Conservation (phyloP, 2,797 vertebrate species). For the Oreonectes daqikongensis region DNA sequence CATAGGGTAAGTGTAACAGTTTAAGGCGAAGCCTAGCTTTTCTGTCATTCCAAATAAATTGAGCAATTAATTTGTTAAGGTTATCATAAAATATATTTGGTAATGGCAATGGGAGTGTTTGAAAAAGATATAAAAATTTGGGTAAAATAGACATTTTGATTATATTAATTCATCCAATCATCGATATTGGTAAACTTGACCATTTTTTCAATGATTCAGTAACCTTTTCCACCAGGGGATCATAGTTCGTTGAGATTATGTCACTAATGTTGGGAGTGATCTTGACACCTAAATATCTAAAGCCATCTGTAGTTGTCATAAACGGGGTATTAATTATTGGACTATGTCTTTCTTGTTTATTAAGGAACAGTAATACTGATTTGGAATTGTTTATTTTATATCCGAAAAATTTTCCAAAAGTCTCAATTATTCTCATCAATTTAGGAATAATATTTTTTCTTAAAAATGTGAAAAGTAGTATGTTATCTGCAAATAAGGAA, state of each 20-base stretch:
- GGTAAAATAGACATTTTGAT: background rate
- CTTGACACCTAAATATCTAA: slow-evolving; percentile 44
- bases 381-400: background rate
- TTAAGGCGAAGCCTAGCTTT: slow-evolving; percentile 19
- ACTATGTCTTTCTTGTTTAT: background rate
- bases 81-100: too few species aligned
- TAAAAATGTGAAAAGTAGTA: slow-evolving; percentile 21
- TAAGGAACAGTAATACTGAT: background rate
- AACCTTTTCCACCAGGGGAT: slow-evolving; percentile 26
- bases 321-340: background rate
- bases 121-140: too few species aligned
- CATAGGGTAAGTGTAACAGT: slow-evolving; percentile 5
- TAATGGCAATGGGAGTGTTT: too few species aligned
- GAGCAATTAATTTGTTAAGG: too few species aligned
- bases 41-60: slow-evolving; percentile 16
- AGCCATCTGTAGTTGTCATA: slow-evolving; percentile 29
- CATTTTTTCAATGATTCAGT: slow-evolving; percentile 26
- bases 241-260: slow-evolving; percentile 30
- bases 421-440: background rate
- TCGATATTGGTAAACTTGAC: slow-evolving; percentile 42
- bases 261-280: slow-evolving; percentile 22
- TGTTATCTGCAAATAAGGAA: slow-evolving; percentile 31
- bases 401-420: slow-evolving; percentile 2
- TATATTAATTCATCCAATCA: slow-evolving; percentile 44
- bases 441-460: background rate